Conservation (phyloP, 2,797 vertebrate species). For the Paguma larvata region DNA sequence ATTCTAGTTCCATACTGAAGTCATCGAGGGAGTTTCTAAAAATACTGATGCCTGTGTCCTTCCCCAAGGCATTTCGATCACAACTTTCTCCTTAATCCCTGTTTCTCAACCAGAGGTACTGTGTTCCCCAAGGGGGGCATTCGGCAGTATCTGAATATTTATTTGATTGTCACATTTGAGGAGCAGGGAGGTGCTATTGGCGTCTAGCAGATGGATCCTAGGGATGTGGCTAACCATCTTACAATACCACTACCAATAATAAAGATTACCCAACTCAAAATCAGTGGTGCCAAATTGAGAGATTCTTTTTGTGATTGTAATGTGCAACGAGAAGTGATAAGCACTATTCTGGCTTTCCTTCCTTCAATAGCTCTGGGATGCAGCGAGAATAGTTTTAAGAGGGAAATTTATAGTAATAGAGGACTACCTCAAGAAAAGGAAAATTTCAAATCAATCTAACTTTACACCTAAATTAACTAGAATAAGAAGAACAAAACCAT, state of each 20-base stretch:
- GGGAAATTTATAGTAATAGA: no score
- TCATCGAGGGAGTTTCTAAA: neutral
- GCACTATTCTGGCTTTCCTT: neutral
- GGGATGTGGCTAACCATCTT: neutral
- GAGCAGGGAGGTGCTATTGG: neutral
- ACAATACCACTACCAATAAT: neutral
- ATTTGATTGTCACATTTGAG: neutral
- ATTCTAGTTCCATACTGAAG: slow-evolving; percentile 10
- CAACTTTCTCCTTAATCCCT: neutral
- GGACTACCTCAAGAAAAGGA: no score
- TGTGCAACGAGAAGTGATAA: neutral
- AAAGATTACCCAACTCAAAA: neutral
- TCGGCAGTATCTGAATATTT: neutral
- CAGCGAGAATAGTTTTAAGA: no score
- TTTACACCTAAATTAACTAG: no score
- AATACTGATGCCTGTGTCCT: neutral
- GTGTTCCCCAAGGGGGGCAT: neutral
- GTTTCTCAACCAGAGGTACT: neutral
- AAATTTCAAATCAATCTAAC: no score
- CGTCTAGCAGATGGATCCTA: neutral
- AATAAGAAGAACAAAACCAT: no score
- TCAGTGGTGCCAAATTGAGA: neutral
- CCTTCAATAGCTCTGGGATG: neutral
- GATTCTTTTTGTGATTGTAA: neutral
- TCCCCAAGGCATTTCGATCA: neutral